These are phyloP conservation scores for Corythornis madagascariensis DNA, from an alignment of 2,113 vertebrate species.

Conservation along the genomic window DNA sequence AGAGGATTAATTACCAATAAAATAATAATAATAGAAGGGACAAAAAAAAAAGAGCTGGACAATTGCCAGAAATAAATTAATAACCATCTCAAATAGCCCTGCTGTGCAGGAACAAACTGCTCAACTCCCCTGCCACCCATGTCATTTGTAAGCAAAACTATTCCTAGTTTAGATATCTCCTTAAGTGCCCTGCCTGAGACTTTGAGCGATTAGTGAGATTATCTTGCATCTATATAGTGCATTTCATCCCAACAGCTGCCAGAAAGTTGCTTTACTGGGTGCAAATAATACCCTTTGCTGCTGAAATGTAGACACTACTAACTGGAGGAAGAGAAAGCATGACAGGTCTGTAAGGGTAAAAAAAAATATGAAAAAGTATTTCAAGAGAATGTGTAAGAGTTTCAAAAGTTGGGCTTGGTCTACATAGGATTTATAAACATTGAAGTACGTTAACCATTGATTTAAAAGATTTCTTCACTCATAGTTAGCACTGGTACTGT, in stretches of 20 bases:
- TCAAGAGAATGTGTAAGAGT: neutral
- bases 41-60: constrained; percentile 65
- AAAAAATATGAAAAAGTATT: neutral
- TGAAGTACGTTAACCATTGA: neutral
- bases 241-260: neutral
- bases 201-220: neutral
- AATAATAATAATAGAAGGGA: constrained; percentile 74
- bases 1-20: too few relatives aligned
- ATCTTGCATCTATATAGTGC: neutral
- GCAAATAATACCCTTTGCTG: neutral
- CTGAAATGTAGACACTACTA: neutral
- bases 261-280: neutral
- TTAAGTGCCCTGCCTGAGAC: constrained; percentile 35
- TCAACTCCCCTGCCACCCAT: constrained; percentile 52
- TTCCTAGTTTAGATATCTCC: neutral
- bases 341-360: neutral
- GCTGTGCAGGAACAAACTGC: constrained; percentile 40
- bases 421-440: neutral
- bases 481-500: neutral
- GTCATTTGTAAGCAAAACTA: constrained; percentile 39
- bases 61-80: constrained; percentile 80
- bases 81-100: constrained; percentile 67
- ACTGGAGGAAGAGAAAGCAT: neutral
- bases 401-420: neutral
- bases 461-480: neutral